Percentiles rank a stretch among this genome's conserved stretches.
These are phyloP conservation scores for Coilia nasus DNA, from an alignment of 2,797 vertebrate genomes.

Conservation along the genomic window DNA sequence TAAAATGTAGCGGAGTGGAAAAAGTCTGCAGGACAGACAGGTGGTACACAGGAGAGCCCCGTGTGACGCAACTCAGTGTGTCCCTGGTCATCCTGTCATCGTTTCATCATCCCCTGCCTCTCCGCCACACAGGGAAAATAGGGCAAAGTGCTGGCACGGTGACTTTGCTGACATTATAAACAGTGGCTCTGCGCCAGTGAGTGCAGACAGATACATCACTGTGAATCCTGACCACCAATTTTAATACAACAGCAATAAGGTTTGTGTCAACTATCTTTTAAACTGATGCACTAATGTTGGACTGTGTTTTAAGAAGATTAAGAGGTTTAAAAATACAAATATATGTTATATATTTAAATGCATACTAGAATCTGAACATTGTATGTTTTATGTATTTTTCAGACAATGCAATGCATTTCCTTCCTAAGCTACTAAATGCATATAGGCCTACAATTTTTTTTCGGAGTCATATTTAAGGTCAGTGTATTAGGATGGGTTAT, in stretches of 20 bases:
- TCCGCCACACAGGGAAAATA: not conserved
- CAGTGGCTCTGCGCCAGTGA: not conserved
- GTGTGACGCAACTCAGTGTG: conserved; percentile 59
- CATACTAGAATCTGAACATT: not conserved
- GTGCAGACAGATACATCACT: not conserved
- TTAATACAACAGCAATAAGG: not conserved
- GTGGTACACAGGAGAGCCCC: conserved; percentile 75
- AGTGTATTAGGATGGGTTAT: not conserved
- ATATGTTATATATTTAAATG: not conserved
- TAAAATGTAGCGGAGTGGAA: conserved; percentile 74
- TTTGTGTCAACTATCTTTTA: not conserved
- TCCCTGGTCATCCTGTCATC: conserved; percentile 5
- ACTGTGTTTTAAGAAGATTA: not conserved
- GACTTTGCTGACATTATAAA: not conserved
- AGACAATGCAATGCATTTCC: not conserved
- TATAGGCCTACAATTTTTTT: not conserved
- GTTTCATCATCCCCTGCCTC: not conserved
- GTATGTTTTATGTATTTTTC: not conserved
- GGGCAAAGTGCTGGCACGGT: not conserved
- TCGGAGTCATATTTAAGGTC: not conserved
- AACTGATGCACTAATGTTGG: not conserved
- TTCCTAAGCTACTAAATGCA: not conserved
- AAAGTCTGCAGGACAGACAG: conserved; percentile 76
- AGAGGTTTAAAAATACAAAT: not conserved
- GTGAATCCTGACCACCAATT: not conserved